phyloP scores from a whole-genome alignment of 2,113 vertebrate genomes.

The Dipodomys merriami region DNA sequence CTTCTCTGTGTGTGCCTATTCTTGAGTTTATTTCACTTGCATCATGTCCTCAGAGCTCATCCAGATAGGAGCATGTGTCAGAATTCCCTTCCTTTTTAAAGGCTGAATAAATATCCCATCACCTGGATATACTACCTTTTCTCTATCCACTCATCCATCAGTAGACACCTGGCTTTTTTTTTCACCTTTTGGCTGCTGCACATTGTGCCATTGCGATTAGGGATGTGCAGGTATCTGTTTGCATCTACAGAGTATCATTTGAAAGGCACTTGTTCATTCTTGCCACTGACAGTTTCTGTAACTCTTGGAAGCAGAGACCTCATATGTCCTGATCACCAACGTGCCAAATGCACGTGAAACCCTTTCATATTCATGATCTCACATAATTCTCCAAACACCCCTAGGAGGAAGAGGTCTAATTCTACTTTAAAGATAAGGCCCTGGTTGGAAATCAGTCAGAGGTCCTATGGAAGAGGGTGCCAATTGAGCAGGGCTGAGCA shows the following conservation, averaged over 20 bases:
- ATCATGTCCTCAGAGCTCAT: not conserved
- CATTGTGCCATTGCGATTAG: not conserved
- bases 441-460: constrained; percentile 3
- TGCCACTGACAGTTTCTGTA: not conserved
- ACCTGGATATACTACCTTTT: not conserved
- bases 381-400: not conserved
- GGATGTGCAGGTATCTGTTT: not conserved
- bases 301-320: not conserved
- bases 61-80: not conserved
- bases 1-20: not conserved
- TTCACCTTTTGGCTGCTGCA: not conserved
- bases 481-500: not conserved
- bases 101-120: not conserved
- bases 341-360: not conserved
- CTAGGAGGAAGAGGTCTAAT: not conserved
- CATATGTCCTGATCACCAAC: not conserved
- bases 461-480: fast-evolving
- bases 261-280: not conserved
- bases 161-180: not conserved
- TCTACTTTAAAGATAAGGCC: not conserved
- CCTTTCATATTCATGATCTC: not conserved
- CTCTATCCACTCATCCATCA: not conserved
- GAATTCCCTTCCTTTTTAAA: not conserved
- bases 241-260: not conserved
- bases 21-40: not conserved